phyloP scores from a whole-genome alignment of 2,888 invertebrate species.

The Lacanobia oleracea region DNA sequence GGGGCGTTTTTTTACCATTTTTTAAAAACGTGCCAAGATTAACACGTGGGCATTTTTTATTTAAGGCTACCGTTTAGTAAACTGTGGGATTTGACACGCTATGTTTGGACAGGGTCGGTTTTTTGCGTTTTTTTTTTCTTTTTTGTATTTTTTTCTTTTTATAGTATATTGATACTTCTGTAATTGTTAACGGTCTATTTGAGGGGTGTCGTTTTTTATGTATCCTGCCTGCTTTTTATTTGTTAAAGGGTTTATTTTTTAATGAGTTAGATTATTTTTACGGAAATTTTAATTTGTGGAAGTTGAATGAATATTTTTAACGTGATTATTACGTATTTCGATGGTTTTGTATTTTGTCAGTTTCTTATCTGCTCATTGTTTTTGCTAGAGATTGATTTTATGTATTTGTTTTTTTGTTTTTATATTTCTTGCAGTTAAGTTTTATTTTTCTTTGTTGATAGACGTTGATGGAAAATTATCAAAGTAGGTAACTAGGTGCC shows the following conservation, averaged over 20 bases:
- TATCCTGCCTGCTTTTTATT: constrained; percentile 43
- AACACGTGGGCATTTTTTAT: constrained; percentile 78
- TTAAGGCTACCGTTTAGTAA: constrained; percentile 74
- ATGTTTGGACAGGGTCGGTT: constrained; percentile 79
- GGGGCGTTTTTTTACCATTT: constrained; percentile 85
- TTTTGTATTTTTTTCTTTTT: constrained; percentile 68
- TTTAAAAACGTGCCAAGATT: constrained; percentile 81
- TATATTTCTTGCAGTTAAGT: too few species aligned
- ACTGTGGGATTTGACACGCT: constrained; percentile 82
- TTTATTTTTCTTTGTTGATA: neutral
- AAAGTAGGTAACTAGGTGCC: constrained; percentile 14
- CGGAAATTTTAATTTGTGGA: neutral
- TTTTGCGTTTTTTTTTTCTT: constrained; percentile 52
- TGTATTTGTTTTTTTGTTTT: too few species aligned
- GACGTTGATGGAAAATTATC: constrained; percentile 13
- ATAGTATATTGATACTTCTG: constrained; percentile 77
- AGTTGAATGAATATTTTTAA: constrained; percentile 17
- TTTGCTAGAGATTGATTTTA: neutral
- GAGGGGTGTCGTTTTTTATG: constrained; percentile 70
- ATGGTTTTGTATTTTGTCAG: neutral
- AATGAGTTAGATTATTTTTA: constrained; percentile 4
- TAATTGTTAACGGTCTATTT: constrained; percentile 84
- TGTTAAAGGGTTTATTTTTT: constrained; percentile 36
- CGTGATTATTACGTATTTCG: neutral
- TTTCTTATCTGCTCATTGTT: neutral